Evolutionary conservation across 2,113 vertebrate species (phyloP).

Genomic region (Sprattus sprattus): DNA sequence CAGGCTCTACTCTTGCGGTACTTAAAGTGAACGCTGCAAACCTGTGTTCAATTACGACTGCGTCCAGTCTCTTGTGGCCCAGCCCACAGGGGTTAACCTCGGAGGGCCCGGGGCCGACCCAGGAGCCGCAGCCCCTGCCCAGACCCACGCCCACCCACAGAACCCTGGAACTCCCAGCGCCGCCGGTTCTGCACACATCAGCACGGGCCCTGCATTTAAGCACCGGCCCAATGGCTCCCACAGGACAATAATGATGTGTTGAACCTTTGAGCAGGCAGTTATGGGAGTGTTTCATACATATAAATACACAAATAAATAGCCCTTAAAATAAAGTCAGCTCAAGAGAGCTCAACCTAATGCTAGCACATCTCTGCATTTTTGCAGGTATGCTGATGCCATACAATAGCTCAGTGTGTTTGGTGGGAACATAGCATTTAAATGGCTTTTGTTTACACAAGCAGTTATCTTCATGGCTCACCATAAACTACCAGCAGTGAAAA

Average conservation of each 20-base stretch:
- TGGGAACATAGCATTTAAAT: background rate
- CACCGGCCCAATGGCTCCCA: background rate
- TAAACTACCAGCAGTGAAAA: constrained; percentile 14
- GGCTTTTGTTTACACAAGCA: background rate
- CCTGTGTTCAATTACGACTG: constrained; percentile 41
- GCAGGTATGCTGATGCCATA: background rate
- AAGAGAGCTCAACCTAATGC: background rate
- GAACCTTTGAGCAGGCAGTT: background rate
- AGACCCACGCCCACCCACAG: background rate
- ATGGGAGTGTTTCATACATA: background rate
- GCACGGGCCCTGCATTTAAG: background rate
- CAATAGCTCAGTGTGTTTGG: background rate
- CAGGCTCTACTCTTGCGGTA: background rate
- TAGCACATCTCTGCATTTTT: background rate
- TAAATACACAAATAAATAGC: background rate
- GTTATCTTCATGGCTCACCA: constrained; percentile 33
- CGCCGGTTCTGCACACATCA: background rate
- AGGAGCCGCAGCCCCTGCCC: constrained; percentile 22
- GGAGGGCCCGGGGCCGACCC: background rate
- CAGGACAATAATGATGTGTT: background rate
- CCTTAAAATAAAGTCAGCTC: background rate
- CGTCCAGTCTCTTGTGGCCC: constrained; percentile 24
- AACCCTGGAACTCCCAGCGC: background rate
- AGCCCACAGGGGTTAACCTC: constrained; percentile 14
- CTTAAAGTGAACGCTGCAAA: constrained; percentile 37